phyloP scores from a whole-genome alignment of 2,797 vertebrate species.

The Falco novaeseelandiae region DNA sequence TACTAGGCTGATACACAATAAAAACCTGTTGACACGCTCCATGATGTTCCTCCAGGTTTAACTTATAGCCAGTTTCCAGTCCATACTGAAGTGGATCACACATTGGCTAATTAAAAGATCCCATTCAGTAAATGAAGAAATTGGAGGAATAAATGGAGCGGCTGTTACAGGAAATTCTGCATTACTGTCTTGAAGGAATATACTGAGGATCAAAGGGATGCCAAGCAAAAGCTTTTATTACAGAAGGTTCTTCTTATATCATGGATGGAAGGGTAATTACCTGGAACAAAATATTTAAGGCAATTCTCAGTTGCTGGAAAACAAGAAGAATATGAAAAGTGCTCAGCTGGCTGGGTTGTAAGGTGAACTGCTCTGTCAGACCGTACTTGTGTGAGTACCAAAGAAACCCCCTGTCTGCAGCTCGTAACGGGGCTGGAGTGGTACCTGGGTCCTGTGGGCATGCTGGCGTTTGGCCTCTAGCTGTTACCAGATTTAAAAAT shows the following conservation, averaged over 20 bases:
- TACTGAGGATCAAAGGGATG: background rate
- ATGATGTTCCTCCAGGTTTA: background rate
- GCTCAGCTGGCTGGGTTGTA: background rate
- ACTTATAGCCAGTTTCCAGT: background rate
- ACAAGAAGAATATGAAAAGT: background rate
- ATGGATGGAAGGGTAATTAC: background rate
- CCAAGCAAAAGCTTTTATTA: background rate
- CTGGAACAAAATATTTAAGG: background rate
- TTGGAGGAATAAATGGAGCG: background rate
- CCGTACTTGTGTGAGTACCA: background rate
- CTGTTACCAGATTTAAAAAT: background rate
- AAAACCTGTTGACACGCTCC: background rate
- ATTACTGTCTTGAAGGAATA: background rate
- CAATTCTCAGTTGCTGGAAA: background rate
- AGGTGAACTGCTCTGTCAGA: background rate
- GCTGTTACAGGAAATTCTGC: background rate
- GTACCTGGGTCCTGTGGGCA: background rate
- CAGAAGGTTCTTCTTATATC: background rate
- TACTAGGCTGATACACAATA: background rate
- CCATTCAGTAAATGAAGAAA: background rate
- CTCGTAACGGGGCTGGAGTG: background rate
- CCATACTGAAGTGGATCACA: background rate
- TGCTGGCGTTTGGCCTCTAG: background rate
- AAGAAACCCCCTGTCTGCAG: background rate
- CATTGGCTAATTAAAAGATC: background rate